These are phyloP conservation scores for Paralvinella palmiformis DNA, from an alignment of 1,140 invertebrate species.

Conservation along the genomic window DNA sequence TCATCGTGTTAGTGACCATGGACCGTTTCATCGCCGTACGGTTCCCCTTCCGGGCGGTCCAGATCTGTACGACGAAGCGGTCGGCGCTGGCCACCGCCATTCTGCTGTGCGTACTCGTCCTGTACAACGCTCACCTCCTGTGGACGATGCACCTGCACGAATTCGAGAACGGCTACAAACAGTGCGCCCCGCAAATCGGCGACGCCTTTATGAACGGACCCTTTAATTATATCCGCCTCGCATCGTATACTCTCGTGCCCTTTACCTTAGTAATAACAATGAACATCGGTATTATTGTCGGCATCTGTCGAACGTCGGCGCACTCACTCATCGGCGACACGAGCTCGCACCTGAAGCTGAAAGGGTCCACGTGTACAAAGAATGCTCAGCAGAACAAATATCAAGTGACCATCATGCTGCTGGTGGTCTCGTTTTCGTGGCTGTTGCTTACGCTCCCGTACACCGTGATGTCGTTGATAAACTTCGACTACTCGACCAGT, in stretches of 20 bases:
- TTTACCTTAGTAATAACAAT: conserved; percentile 4
- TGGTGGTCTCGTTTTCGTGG: conserved; percentile 44
- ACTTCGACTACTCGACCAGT: conserved; percentile 18
- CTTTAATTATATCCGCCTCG: conserved; percentile 2
- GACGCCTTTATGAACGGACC: conserved; percentile 5
- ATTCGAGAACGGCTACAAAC: background rate
- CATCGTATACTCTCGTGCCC: conserved; percentile 10
- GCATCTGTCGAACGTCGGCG: background rate
- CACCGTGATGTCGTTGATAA: conserved; percentile 36
- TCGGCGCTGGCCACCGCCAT: conserved; percentile 5
- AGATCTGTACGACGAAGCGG: conserved; percentile 5
- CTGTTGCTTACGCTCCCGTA: conserved; percentile 45
- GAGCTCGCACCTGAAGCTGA: no score
- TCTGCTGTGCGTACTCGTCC: background rate
- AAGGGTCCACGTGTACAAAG: background rate
- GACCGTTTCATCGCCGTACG: conserved; percentile 17
- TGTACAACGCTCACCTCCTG: conserved; percentile 11
- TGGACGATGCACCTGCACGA: conserved; percentile 6
- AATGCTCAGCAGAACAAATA: background rate
- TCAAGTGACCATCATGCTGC: conserved; percentile 39
- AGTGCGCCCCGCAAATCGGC: background rate
- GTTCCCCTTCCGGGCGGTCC: conserved; percentile 13
- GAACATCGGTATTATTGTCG: conserved; percentile 7
- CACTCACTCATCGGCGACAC: background rate
- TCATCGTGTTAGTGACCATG: conserved; percentile 13